These are phyloP conservation scores for Microchrysa polita DNA, from an alignment of 2,888 invertebrate genomes.

Conservation along the genomic window DNA sequence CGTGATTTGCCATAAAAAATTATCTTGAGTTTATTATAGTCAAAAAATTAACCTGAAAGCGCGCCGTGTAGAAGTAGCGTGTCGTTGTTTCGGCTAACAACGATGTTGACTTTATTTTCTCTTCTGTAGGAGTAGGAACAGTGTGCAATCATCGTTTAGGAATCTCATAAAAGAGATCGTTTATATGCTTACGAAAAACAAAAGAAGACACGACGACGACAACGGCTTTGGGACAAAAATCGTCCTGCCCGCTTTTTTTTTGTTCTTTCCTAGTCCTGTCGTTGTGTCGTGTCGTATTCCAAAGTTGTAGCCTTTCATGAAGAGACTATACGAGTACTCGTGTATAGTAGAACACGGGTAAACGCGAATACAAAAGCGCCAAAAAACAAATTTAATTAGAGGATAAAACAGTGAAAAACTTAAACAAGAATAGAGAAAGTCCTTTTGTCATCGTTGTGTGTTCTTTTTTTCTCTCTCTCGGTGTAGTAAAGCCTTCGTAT, in stretches of 20 bases:
- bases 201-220: background rate
- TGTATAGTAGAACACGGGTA: slow-evolving; percentile 4
- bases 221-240: background rate
- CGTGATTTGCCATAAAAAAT: background rate
- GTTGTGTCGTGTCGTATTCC: background rate
- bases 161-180: background rate
- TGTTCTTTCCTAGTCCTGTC: too few relatives aligned
- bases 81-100: too few relatives aligned
- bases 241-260: background rate
- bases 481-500: slow-evolving; percentile 8
- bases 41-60: slow-evolving; percentile 1
- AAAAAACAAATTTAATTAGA: slow-evolving; percentile 49
- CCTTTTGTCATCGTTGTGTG: slow-evolving; percentile 44
- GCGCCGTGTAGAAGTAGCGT: too few relatives aligned
- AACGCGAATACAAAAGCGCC: slow-evolving; percentile 43
- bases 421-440: slow-evolving; percentile 48
- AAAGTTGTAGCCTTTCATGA: background rate
- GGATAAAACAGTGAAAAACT: slow-evolving; percentile 49
- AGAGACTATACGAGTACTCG: background rate
- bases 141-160: background rate
- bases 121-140: too few relatives aligned
- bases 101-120: too few relatives aligned
- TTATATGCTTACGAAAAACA: slow-evolving; percentile 14
- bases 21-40: background rate
- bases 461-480: slow-evolving; percentile 40